A percentile compares a stretch with the other conserved stretches of the same genome.
phyloP scores from a whole-genome alignment of 1,140 invertebrate genomes.

The Orchestia grillus region DNA sequence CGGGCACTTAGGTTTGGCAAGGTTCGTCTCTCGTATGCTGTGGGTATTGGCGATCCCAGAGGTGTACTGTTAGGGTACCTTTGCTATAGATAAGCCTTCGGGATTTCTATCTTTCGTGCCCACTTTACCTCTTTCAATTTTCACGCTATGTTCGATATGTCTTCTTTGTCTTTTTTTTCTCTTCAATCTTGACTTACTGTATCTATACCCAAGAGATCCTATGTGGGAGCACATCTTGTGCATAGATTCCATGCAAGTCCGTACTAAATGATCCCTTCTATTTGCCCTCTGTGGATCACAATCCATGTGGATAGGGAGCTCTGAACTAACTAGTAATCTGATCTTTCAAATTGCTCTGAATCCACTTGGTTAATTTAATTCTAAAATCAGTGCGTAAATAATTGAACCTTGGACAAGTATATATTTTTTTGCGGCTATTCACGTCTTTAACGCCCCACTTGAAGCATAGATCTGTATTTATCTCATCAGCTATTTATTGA shows the following conservation, averaged over 20 bases:
- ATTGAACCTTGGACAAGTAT: background rate
- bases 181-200: too few relatives aligned
- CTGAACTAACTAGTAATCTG: background rate
- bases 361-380: background rate
- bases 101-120: too few relatives aligned
- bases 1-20: background rate
- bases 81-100: too few relatives aligned
- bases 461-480: background rate
- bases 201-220: too few relatives aligned
- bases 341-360: background rate
- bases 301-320: background rate
- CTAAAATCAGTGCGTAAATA: background rate
- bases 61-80: too few relatives aligned
- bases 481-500: background rate
- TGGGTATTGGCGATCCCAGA: background rate
- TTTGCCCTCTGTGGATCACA: background rate
- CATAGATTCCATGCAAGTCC: too few relatives aligned
- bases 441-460: background rate
- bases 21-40: background rate
- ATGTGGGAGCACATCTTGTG: too few relatives aligned
- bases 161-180: too few relatives aligned
- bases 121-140: too few relatives aligned
- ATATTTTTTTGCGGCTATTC: background rate
- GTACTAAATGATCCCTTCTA: background rate
- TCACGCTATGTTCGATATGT: too few relatives aligned